These are phyloP conservation scores for Rhinatrema bivittatum DNA, from an alignment of 2,797 vertebrate genomes.

Conservation along the genomic window DNA sequence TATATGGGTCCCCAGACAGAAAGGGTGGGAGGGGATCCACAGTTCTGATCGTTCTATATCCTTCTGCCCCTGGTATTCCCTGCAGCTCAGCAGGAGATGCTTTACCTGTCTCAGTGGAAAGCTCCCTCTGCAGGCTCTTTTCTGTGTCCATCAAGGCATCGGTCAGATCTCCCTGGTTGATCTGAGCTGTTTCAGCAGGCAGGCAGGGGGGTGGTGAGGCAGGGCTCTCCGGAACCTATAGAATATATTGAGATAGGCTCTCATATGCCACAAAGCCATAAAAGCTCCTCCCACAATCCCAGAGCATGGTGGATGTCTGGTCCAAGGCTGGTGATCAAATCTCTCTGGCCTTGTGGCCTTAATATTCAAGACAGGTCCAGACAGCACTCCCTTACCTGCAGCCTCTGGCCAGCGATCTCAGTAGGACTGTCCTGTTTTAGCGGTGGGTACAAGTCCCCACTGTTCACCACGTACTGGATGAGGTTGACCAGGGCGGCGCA, in stretches of 20 bases:
- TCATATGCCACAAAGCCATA: too few relatives aligned
- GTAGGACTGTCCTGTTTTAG: constrained; percentile 74
- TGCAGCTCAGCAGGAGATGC: too few relatives aligned
- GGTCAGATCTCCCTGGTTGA: constrained; percentile 82
- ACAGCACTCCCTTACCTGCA: too few relatives aligned
- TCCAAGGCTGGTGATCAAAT: too few relatives aligned
- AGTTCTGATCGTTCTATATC: too few relatives aligned
- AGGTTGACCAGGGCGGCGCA: constrained; percentile 79
- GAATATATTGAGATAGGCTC: too few relatives aligned
- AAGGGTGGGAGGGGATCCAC: too few relatives aligned
- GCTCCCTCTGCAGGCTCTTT: constrained; percentile 53
- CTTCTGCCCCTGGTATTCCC: not conserved
- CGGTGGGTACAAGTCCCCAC: constrained; percentile 79
- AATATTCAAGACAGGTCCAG: too few relatives aligned
- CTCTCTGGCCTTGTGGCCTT: too few relatives aligned
- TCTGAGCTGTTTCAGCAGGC: constrained; percentile 80
- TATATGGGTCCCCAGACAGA: too few relatives aligned
- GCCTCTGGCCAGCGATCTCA: constrained; percentile 84
- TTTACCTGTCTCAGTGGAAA: not conserved
- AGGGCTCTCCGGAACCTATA: constrained; percentile 61
- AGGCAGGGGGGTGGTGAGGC: constrained; percentile 63
- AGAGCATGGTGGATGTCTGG: too few relatives aligned
- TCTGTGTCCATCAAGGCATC: constrained; percentile 86
- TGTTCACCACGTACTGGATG: constrained; percentile 76
- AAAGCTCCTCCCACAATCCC: too few relatives aligned